Base-by-base conservation (phyloP, 2,113 vertebrate species). In the Fukomys damarensis region DNA sequence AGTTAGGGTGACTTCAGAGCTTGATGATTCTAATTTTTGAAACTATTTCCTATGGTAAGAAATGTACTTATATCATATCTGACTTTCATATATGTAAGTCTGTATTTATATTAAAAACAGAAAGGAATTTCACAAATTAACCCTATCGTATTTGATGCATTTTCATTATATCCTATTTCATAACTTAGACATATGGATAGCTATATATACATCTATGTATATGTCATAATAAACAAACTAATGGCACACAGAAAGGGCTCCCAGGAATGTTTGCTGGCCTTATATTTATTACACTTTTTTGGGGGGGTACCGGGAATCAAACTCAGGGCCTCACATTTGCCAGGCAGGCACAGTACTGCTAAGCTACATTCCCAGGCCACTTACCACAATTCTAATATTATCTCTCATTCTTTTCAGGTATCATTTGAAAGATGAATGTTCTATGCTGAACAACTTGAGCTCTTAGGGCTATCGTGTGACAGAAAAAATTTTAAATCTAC, bases 111-210 rank as follows among this genome's bases (percentile, higher is more conserved):
- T n/a, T 63, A 43, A 90, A 93, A 72, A 82, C 5, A 30, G 20
- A 86, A 95, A 87, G 12, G 16, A 90, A 61, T 59, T 91, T 66
- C 19, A 95, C 38, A 91, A 93, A 77, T 9, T 91, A 46, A 90
- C 19, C 8, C 46, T 72, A 82, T 4, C 2, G 35, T 46, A 26
- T 76, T 38, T 66, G 54, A 52, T 59, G 41, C 3, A 28, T 83
- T 91, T 91, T 91, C 74, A 79, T 59, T 86, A 46, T 26, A 82
- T 38, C 72, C 7, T 41, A 41, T 3, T 4, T 65, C 24, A 91
- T 16, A 76, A 30, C 58, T 91, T 38, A 63, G 7, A 80, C 16
- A 52, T 22, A 32, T 13, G 43, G 49, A 46, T 7, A 26, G 4
- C 26, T 77, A 41, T 13, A 35, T 38, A 76, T 11, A 65, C 1